Conservation (phyloP, 2,888 invertebrate genomes). For the Brachypalpus laphriformis region DNA sequence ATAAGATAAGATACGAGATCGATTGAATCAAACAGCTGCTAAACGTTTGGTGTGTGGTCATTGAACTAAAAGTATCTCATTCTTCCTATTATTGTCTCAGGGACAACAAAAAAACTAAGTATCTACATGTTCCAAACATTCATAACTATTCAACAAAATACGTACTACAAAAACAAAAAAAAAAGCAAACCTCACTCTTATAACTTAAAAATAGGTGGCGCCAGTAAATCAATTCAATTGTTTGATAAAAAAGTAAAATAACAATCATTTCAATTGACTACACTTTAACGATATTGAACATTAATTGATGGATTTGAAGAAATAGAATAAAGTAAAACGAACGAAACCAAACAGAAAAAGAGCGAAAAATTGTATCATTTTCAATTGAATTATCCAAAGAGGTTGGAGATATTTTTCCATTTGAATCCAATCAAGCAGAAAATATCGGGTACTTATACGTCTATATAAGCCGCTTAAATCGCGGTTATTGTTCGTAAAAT, state of each 20-base stretch:
- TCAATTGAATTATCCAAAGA: constrained; percentile 64
- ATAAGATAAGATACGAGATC: constrained; percentile 41
- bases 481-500: constrained; percentile 18
- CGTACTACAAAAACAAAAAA: constrained; percentile 40
- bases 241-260: constrained; percentile 59
- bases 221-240: constrained; percentile 73
- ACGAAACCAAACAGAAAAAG: constrained; percentile 5
- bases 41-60: constrained; percentile 25
- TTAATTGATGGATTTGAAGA: constrained; percentile 69
- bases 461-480: constrained; percentile 44
- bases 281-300: constrained; percentile 69
- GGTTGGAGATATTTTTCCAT: constrained; percentile 40
- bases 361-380: constrained; percentile 62
- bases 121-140: neutral
- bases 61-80: constrained; percentile 40
- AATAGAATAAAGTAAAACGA: constrained; percentile 28
- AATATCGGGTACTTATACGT: constrained; percentile 47
- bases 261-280: constrained; percentile 72
- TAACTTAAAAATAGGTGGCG: constrained; percentile 71
- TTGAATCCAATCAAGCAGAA: constrained; percentile 62
- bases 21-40: constrained; percentile 12
- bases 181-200: constrained; percentile 34
- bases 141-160: constrained; percentile 86
- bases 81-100: constrained; percentile 26
- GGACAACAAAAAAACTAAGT: neutral